Percentiles rank a stretch among this genome's conserved stretches.
Evolutionary conservation across 2,113 vertebrate species (phyloP).

Genomic region (Colistium nudipinnis): DNA sequence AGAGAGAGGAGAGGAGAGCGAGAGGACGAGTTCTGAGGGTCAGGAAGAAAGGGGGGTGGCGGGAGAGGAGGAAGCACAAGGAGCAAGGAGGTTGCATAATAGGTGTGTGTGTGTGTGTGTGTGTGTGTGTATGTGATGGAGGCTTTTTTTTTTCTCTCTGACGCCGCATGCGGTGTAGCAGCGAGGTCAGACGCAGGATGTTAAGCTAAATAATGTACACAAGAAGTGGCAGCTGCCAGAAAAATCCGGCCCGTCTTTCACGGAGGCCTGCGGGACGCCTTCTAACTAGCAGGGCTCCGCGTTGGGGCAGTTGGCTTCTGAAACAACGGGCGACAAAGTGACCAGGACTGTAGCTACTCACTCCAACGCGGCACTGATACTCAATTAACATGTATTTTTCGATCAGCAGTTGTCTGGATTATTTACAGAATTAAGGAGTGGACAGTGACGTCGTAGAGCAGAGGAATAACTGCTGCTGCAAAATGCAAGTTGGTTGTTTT

Average conservation of each 20-base stretch:
- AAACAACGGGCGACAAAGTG: conserved; percentile 35
- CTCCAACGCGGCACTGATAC: conserved; percentile 12
- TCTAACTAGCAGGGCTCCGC: conserved; percentile 52
- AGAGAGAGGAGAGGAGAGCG: conserved; percentile 2
- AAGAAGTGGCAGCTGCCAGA: conserved; percentile 79
- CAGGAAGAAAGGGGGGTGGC: conserved; percentile 13
- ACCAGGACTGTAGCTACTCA: conserved; percentile 20
- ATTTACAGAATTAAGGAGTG: neutral
- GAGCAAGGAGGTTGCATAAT: conserved; percentile 70
- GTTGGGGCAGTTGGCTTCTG: conserved; percentile 61
- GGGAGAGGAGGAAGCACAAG: conserved; percentile 18
- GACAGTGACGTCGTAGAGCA: too few relatives aligned
- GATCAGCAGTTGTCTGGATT: conserved; percentile 16
- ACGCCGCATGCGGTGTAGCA: conserved; percentile 58
- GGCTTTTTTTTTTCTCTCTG: conserved; percentile 56
- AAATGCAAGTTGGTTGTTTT: neutral
- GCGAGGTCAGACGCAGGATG: conserved; percentile 64
- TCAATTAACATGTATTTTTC: conserved; percentile 17
- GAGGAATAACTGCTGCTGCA: neutral
- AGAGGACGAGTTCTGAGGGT: conserved; percentile 42
- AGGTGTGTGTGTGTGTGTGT: too few relatives aligned
- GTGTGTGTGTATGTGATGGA: conserved; percentile 55
- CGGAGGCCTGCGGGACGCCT: conserved; percentile 65
- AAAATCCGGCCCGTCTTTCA: conserved; percentile 61
- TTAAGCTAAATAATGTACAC: conserved; percentile 73